These are phyloP conservation scores for Thumatha senex DNA, from an alignment of 2,888 invertebrate species.

Conservation along the genomic window DNA sequence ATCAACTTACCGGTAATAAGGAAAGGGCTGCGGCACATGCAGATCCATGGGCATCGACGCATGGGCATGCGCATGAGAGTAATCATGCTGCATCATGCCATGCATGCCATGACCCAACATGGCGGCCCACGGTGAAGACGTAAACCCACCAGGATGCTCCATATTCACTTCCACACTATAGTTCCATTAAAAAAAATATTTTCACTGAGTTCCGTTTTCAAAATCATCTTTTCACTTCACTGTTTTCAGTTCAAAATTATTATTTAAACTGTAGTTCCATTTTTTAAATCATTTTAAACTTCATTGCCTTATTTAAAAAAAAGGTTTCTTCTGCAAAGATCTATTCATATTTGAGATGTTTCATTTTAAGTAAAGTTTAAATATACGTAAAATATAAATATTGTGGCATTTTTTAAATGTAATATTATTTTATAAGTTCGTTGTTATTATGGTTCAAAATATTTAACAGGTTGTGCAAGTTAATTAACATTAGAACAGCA, in stretches of 20 bases:
- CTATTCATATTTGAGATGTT: background rate
- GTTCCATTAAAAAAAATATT: conserved; percentile 41
- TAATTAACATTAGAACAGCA: too few relatives aligned
- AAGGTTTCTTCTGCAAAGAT: background rate
- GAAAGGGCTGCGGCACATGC: conserved; percentile 95
- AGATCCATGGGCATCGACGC: conserved; percentile 93
- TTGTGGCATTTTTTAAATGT: background rate
- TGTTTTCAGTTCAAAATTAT: conserved; percentile 26
- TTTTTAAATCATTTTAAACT: conserved; percentile 17
- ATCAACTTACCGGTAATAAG: conserved; percentile 95
- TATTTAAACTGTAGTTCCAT: conserved; percentile 20
- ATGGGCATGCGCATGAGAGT: conserved; percentile 84
- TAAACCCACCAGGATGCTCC: conserved; percentile 91
- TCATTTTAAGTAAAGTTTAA: background rate
- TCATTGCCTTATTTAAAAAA: background rate
- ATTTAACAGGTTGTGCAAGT: too few relatives aligned
- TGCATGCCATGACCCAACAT: conserved; percentile 87
- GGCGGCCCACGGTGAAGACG: conserved; percentile 91
- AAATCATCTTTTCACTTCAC: conserved; percentile 28
- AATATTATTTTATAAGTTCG: too few relatives aligned
- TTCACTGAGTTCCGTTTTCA: conserved; percentile 25
- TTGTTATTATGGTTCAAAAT: too few relatives aligned
- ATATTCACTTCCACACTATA: conserved; percentile 61
- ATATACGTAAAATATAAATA: background rate
- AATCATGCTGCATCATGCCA: conserved; percentile 86